Percentiles rank a stretch among this genome's conserved stretches.
These are phyloP conservation scores for Pangasius mekongensis DNA, from an alignment of 2,797 vertebrate genomes.

Conservation along the genomic window DNA sequence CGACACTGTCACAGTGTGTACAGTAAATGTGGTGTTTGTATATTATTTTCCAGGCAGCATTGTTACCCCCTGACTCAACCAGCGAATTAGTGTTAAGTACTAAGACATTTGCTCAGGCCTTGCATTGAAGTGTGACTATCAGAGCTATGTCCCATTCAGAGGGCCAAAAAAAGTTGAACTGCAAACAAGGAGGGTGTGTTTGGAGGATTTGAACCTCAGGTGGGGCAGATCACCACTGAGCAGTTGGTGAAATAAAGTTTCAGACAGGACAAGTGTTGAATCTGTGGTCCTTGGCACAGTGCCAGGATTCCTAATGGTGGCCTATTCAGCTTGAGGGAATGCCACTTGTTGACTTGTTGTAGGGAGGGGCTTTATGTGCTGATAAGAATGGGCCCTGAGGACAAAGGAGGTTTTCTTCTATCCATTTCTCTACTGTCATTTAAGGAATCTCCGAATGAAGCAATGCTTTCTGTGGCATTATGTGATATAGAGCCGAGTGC, in stretches of 20 bases:
- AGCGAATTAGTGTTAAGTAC: neutral
- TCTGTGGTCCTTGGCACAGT: conserved; percentile 68
- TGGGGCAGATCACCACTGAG: conserved; percentile 50
- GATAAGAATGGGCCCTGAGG: conserved; percentile 34
- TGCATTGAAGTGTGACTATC: neutral
- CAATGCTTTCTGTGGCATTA: conserved; percentile 54
- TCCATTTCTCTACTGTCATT: conserved; percentile 46
- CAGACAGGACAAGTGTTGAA: conserved; percentile 69
- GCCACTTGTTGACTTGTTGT: conserved; percentile 79
- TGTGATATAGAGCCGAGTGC: conserved; percentile 56
- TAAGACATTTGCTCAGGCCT: neutral
- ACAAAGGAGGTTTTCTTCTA: conserved; percentile 52
- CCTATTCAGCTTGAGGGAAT: conserved; percentile 48
- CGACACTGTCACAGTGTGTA: too few species aligned
- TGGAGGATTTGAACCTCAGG: conserved; percentile 60
- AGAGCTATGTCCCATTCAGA: neutral
- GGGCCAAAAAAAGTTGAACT: conserved; percentile 21
- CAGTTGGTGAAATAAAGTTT: conserved; percentile 67
- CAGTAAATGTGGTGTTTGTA: neutral
- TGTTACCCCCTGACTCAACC: neutral
- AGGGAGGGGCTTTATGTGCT: conserved; percentile 51
- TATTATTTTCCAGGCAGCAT: neutral
- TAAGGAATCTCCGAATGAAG: conserved; percentile 58
- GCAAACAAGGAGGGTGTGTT: conserved; percentile 17
- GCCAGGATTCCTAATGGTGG: conserved; percentile 67